Base-by-base conservation (phyloP, 2,888 invertebrate species). In the Drosophila recens region DNA sequence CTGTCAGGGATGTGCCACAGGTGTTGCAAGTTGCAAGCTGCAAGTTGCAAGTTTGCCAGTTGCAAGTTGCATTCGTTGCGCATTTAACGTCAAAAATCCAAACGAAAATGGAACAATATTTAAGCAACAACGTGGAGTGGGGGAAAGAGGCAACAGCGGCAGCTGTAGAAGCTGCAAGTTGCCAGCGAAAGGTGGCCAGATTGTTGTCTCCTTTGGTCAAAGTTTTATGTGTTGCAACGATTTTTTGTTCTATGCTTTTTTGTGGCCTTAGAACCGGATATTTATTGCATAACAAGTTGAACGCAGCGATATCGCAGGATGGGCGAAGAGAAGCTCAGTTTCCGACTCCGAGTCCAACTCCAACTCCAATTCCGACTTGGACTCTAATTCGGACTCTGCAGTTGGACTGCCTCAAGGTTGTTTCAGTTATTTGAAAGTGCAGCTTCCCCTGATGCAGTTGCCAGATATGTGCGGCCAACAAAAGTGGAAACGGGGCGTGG, bases 221-320 rank as follows among this genome's bases (percentile, higher is more conserved):
- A 72, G 71, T 52, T 64, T 56, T 75, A 33, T 53, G 42, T 80
- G 58, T 63, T 69, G 45, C 56, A 53, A 53, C 9, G 67, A 64
- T 59, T 49, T 27, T 52, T 71, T 61, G 54, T 49, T 27, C 30
- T 2, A 13, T 54, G 42, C 36, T 23, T 43, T 70, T 54, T 52
- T 69, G 54, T 33, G 73, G 58, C 57, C 15, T 15, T 49, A 43
- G 81, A 89, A 87, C 89, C 89, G 87, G 87, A 90, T 80, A 87
- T 87, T 89, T 90, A 90, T 89, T 87, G 87, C 90, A 87, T 87
- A 90, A 87, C 89, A 90, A 84, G 90, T 73, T 82, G 75, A 70
- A 58, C 42, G 64, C 57, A 62, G 66, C 82, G 49, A 77, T 80
- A 74, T 76, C 73, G 48, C 42, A 27, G 27, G 57, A 52, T 61